A percentile compares a stretch with the other conserved stretches of the same genome.
Evolutionary conservation across 1,140 invertebrate genomes (phyloP).

Genomic region (Bombus impatiens): DNA sequence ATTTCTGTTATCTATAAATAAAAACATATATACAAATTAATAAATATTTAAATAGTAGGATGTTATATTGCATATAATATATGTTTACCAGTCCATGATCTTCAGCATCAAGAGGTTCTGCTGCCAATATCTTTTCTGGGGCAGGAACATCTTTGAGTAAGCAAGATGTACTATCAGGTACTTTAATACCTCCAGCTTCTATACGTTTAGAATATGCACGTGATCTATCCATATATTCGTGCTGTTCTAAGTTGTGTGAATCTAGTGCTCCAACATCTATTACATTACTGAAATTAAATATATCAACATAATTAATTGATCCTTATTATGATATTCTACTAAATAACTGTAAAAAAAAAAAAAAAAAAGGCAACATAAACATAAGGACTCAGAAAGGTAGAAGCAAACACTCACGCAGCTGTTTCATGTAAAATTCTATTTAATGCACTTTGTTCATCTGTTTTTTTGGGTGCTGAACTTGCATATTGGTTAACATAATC

Average conservation of each 20-base stretch:
- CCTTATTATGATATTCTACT: background rate
- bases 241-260: constrained; percentile 90
- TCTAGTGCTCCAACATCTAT: constrained; percentile 92
- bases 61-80: constrained; percentile 36
- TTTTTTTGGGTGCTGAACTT: constrained; percentile 88
- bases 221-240: constrained; percentile 90
- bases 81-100: constrained; percentile 84
- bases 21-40: constrained; percentile 5
- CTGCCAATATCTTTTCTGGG: constrained; percentile 84
- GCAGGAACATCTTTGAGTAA: constrained; percentile 84
- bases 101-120: constrained; percentile 80
- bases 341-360: background rate
- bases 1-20: constrained; percentile 85
- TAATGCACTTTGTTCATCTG: constrained; percentile 93
- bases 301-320: background rate
- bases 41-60: constrained; percentile 10
- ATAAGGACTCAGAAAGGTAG: constrained; percentile 2
- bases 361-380: background rate
- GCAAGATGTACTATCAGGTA: constrained; percentile 78
- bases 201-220: constrained; percentile 87
- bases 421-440: constrained; percentile 94
- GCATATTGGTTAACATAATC: constrained; percentile 85
- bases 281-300: constrained; percentile 86
- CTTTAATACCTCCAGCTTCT: constrained; percentile 80
- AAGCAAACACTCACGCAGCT: constrained; percentile 87